Evolutionary conservation across 2,113 vertebrate genomes (phyloP).

Genomic region (Apus apus): DNA sequence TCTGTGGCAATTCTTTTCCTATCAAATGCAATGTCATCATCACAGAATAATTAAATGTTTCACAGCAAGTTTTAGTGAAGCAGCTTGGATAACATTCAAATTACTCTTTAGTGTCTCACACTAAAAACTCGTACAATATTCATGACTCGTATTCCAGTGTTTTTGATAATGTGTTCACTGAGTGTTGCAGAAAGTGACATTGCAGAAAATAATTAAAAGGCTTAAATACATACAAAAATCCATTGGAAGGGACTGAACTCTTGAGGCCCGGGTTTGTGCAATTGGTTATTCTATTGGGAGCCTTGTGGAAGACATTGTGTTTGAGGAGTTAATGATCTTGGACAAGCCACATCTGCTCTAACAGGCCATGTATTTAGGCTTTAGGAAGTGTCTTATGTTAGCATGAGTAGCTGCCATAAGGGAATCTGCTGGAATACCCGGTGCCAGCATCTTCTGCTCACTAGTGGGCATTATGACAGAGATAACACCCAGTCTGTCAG

Average conservation of each 20-base stretch:
- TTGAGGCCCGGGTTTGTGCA: not conserved
- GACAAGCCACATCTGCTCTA: not conserved
- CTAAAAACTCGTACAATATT: not conserved
- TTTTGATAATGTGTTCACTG: not conserved
- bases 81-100: not conserved
- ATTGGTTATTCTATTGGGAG: not conserved
- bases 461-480: not conserved
- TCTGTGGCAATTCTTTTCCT: not conserved
- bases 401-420: not conserved
- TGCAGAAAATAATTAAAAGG: not conserved
- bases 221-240: not conserved
- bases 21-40: not conserved
- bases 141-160: not conserved
- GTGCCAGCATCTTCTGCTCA: accelerated
- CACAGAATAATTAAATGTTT: not conserved
- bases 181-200: not conserved
- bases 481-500: not conserved
- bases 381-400: not conserved
- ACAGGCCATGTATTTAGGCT: not conserved
- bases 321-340: not conserved
- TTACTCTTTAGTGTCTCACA: not conserved
- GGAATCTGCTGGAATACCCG: not conserved
- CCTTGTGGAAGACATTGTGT: not conserved
- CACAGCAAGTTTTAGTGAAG: not conserved
- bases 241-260: not conserved